These are phyloP conservation scores for Megaceryle torquata DNA, from an alignment of 2,113 vertebrate species.

Conservation along the genomic window DNA sequence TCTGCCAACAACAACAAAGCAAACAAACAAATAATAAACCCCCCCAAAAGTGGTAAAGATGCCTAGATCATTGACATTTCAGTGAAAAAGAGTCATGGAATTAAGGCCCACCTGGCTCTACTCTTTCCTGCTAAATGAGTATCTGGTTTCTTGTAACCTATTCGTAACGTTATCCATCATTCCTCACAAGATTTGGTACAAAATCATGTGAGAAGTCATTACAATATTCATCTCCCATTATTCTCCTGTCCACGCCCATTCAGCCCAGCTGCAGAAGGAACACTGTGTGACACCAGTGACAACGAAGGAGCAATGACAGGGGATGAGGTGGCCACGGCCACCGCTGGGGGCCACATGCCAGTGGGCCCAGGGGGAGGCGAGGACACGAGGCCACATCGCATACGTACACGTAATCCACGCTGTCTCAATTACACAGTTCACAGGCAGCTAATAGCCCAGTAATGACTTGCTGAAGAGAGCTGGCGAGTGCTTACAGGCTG, in stretches of 20 bases:
- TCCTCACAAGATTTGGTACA: background rate
- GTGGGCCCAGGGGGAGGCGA: accelerated
- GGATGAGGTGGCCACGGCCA: accelerated
- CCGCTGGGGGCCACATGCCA: accelerated
- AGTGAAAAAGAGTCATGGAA: background rate
- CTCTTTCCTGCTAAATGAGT: background rate
- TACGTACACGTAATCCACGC: background rate
- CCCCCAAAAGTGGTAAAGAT: background rate
- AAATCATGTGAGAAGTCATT: background rate
- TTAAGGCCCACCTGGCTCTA: background rate
- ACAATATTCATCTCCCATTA: background rate
- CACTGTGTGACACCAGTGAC: accelerated
- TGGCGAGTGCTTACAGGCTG: background rate
- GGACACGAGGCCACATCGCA: accelerated
- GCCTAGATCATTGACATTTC: background rate
- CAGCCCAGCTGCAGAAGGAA: background rate
- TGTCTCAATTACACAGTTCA: background rate
- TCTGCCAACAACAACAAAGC: background rate
- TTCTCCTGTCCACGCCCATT: background rate
- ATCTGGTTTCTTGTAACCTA: background rate
- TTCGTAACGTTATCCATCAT: background rate
- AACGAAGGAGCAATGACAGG: accelerated
- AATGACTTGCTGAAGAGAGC: background rate
- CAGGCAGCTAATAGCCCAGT: background rate
- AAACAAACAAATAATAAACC: background rate